Percentiles rank a stretch among this genome's conserved stretches.
These are phyloP conservation scores for Helleia helle DNA, from an alignment of 2,888 invertebrate genomes.

Conservation along the genomic window DNA sequence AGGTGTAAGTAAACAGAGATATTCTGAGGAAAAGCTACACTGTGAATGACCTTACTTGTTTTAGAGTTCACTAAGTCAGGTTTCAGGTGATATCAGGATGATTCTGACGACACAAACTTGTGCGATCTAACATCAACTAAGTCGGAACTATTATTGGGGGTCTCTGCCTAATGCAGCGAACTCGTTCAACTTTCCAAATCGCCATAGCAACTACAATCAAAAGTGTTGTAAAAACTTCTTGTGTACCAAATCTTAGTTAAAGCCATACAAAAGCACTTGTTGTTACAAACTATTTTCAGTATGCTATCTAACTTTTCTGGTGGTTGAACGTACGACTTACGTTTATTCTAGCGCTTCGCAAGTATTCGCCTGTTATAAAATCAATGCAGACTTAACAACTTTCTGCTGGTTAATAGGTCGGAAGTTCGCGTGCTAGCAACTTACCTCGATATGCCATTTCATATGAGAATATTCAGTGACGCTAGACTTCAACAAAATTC, in stretches of 20 bases:
- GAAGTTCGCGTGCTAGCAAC: slow-evolving; percentile 41
- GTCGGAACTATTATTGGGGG: not conserved
- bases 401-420: slow-evolving; percentile 44
- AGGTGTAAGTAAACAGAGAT: too few relatives aligned
- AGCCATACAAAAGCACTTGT: slow-evolving; percentile 33
- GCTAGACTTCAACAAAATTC: slow-evolving; percentile 3
- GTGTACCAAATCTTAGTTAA: slow-evolving; percentile 30
- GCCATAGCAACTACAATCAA: slow-evolving; percentile 27
- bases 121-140: not conserved
- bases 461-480: slow-evolving; percentile 8
- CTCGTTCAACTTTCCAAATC: slow-evolving; percentile 13
- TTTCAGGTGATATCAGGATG: too few relatives aligned
- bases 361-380: slow-evolving; percentile 37
- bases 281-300: slow-evolving; percentile 38
- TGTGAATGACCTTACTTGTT: too few relatives aligned
- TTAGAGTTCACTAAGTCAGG: too few relatives aligned
- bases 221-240: slow-evolving; percentile 32
- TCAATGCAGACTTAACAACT: slow-evolving; percentile 48
- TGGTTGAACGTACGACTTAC: slow-evolving; percentile 34
- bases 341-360: slow-evolving; percentile 26
- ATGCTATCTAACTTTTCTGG: slow-evolving; percentile 45
- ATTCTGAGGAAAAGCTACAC: too few relatives aligned
- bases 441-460: slow-evolving; percentile 5
- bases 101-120: too few relatives aligned
- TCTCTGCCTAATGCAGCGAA: not conserved